Conservation (phyloP, 2,113 vertebrate species). For the Vimba vimba region DNA sequence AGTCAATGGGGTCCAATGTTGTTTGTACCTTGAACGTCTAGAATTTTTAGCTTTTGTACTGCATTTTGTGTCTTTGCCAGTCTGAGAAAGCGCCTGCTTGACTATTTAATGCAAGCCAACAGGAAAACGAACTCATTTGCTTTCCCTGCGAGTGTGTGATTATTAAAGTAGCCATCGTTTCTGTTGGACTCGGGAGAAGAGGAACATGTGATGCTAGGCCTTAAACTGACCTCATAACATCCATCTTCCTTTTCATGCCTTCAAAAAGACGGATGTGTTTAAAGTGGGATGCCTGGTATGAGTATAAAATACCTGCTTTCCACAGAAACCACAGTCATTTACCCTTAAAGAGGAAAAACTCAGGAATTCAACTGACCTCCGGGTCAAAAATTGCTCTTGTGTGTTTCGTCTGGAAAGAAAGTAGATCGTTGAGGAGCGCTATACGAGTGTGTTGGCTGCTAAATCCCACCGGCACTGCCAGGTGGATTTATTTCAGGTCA, state of each 20-base stretch:
- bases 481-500: slow-evolving; percentile 14
- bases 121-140: neutral
- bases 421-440: slow-evolving; percentile 4
- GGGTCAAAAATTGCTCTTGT: slow-evolving; percentile 2
- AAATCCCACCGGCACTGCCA: slow-evolving; percentile 41
- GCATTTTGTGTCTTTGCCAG: neutral
- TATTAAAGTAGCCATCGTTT: slow-evolving; percentile 47
- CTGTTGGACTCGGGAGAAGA: slow-evolving; percentile 47
- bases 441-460: slow-evolving; percentile 32
- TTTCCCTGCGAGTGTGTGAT: slow-evolving; percentile 35
- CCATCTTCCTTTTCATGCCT: slow-evolving; percentile 54
- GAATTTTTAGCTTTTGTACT: neutral
- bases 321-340: slow-evolving; percentile 54
- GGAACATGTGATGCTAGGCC: slow-evolving; percentile 51
- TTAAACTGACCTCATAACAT: slow-evolving; percentile 55
- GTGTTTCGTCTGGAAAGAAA: slow-evolving; percentile 46
- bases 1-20: neutral
- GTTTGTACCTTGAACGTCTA: neutral
- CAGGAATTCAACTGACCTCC: slow-evolving; percentile 53
- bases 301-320: slow-evolving; percentile 50
- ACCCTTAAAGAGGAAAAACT: slow-evolving; percentile 53
- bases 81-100: neutral
- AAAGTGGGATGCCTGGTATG: slow-evolving; percentile 39
- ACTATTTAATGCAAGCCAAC: neutral
- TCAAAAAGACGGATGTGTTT: slow-evolving; percentile 53